Conservation (phyloP, 2,888 invertebrate species). For the Erpobdella octoculata region DNA sequence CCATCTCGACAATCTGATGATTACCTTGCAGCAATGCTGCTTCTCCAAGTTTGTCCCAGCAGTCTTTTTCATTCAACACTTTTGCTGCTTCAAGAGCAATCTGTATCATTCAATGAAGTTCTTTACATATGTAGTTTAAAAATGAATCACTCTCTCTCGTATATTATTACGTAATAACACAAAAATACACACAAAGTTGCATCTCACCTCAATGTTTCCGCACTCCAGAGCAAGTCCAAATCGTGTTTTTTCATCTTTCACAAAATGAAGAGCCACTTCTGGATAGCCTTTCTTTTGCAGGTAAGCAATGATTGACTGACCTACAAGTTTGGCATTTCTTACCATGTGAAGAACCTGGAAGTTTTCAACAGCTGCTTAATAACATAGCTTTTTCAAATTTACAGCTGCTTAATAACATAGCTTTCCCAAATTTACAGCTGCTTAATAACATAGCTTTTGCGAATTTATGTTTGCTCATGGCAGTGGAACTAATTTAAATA, state of each 20-base stretch:
- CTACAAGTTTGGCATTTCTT: constrained; percentile 85
- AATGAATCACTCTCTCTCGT: not conserved
- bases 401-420: too few species aligned
- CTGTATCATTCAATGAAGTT: constrained; percentile 38
- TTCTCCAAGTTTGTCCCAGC: constrained; percentile 91
- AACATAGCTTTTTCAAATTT: too few species aligned
- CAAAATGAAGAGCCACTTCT: constrained; percentile 95
- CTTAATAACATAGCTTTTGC: too few species aligned
- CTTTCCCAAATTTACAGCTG: too few species aligned
- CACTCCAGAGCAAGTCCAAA: constrained; percentile 92
- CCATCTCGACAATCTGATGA: constrained; percentile 82
- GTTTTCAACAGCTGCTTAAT: not conserved
- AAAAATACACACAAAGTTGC: too few species aligned
- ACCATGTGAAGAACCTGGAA: constrained; percentile 71
- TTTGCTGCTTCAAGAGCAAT: constrained; percentile 87
- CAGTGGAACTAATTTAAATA: too few species aligned
- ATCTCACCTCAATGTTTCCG: constrained; percentile 84
- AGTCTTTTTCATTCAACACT: constrained; percentile 80
- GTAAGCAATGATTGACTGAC: constrained; percentile 97
- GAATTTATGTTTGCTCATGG: too few species aligned
- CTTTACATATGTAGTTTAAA: not conserved
- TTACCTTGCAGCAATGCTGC: constrained; percentile 78
- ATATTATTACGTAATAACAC: not conserved
- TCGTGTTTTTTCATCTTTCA: constrained; percentile 93
- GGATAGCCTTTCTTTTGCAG: constrained; percentile 98